Conservation (phyloP, 2,888 invertebrate genomes). For the Oligia fasciuncula region DNA sequence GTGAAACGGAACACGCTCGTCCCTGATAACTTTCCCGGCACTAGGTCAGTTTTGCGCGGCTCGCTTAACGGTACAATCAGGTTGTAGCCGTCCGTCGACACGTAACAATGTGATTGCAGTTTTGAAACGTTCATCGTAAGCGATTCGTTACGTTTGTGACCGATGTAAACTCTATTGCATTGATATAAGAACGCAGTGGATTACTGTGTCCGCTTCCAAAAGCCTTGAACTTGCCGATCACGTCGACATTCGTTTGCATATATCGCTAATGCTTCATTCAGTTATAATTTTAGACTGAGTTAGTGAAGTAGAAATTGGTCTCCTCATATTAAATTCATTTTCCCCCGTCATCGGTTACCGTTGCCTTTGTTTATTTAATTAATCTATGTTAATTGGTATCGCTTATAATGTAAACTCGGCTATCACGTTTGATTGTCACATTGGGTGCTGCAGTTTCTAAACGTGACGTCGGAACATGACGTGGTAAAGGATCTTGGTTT, state of each 20-base stretch:
- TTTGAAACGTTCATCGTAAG: slow-evolving; percentile 83
- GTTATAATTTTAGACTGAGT: slow-evolving; percentile 26
- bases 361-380: slow-evolving; percentile 53
- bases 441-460: slow-evolving; percentile 67
- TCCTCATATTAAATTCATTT: slow-evolving; percentile 1
- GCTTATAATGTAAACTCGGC: slow-evolving; percentile 61
- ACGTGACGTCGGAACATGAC: slow-evolving; percentile 45
- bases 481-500: slow-evolving; percentile 40
- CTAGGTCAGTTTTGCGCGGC: slow-evolving; percentile 89
- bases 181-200: slow-evolving; percentile 66
- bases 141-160: slow-evolving; percentile 67
- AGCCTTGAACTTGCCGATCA: slow-evolving; percentile 82
- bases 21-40: slow-evolving; percentile 88
- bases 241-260: slow-evolving; percentile 59
- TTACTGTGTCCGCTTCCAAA: slow-evolving; percentile 51
- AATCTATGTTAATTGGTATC: slow-evolving; percentile 58
- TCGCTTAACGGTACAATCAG: slow-evolving; percentile 89
- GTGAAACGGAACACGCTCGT: slow-evolving; percentile 83
- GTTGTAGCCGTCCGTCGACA: slow-evolving; percentile 86
- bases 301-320: slow-evolving; percentile 22
- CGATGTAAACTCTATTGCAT: slow-evolving; percentile 74
- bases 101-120: slow-evolving; percentile 88
- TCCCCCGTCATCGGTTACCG: neutral
- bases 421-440: slow-evolving; percentile 71
- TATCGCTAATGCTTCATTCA: slow-evolving; percentile 44